phyloP scores from a whole-genome alignment of 2,888 invertebrate genomes.

The Hirtodrosophila histrioides region DNA sequence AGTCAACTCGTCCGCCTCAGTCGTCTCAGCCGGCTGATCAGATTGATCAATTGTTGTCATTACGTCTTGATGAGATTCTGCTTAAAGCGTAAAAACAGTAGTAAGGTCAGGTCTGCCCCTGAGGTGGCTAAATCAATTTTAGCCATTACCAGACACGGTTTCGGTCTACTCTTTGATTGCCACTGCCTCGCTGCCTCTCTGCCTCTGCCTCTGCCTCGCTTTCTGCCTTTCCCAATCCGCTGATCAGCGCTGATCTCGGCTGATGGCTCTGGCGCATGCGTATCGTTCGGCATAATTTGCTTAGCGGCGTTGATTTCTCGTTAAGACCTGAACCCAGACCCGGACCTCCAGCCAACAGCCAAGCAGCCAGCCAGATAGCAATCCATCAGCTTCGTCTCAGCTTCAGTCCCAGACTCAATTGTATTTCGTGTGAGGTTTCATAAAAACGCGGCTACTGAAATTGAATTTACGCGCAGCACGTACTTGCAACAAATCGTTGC shows the following conservation, averaged over 20 bases:
- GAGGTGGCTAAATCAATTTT: slow-evolving; percentile 83
- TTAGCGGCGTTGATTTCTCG: slow-evolving; percentile 81
- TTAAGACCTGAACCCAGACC: slow-evolving; percentile 59
- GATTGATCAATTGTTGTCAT: slow-evolving; percentile 80
- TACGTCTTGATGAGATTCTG: slow-evolving; percentile 83
- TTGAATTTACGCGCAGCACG: slow-evolving; percentile 83
- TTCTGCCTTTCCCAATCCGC: slow-evolving; percentile 28
- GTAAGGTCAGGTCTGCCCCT: slow-evolving; percentile 80
- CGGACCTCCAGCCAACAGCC: not conserved
- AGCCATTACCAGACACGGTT: slow-evolving; percentile 60
- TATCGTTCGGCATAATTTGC: slow-evolving; percentile 82
- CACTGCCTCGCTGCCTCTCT: slow-evolving; percentile 7
- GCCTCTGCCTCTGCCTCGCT: slow-evolving; percentile 1
- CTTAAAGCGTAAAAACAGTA: slow-evolving; percentile 84
- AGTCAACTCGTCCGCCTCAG: not conserved
- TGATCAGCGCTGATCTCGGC: slow-evolving; percentile 52
- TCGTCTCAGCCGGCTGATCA: not conserved
- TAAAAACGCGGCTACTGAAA: slow-evolving; percentile 69
- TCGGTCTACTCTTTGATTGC: slow-evolving; percentile 58
- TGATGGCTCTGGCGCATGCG: slow-evolving; percentile 81
- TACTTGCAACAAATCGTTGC: slow-evolving; percentile 83
- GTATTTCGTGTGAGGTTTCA: slow-evolving; percentile 50
- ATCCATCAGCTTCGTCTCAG: slow-evolving; percentile 47
- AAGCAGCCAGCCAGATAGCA: slow-evolving; percentile 2
- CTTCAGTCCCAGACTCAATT: slow-evolving; percentile 35